Percentiles rank a stretch among this genome's conserved stretches.
phyloP scores from a whole-genome alignment of 2,113 vertebrate species.

The Rissa tridactyla region DNA sequence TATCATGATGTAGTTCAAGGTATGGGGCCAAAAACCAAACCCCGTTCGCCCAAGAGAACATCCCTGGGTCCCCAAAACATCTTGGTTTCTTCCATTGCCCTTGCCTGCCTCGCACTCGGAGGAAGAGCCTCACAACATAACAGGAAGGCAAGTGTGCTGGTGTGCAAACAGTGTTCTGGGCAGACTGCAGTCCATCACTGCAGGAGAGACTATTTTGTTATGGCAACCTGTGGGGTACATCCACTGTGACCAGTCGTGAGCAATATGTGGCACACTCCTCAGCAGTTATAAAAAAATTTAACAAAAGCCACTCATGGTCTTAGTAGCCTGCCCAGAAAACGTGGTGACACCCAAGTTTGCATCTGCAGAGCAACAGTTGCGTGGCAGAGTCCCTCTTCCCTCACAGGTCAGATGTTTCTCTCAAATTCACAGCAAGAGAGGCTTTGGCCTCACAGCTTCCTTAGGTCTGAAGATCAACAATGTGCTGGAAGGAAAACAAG shows the following conservation, averaged over 20 bases:
- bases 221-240: rapidly evolving
- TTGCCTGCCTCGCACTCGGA: rapidly evolving
- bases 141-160: background rate
- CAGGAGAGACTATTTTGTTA: background rate
- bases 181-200: no score
- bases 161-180: background rate
- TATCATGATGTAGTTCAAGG: rapidly evolving
- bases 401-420: background rate
- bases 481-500: rapidly evolving
- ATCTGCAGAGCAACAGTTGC: background rate
- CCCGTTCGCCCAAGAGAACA: background rate
- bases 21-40: background rate
- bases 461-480: background rate
- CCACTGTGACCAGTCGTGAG: background rate
- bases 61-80: background rate
- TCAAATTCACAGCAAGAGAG: background rate
- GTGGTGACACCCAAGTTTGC: background rate
- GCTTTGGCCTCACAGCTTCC: background rate
- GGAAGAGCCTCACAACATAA: rapidly evolving
- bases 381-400: background rate
- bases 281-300: background rate
- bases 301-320: background rate
- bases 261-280: background rate
- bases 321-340: background rate
- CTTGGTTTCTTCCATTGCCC: background rate